Evolutionary conservation across 1,140 invertebrate genomes (phyloP).

Genomic region (Whitmania pigra): DNA sequence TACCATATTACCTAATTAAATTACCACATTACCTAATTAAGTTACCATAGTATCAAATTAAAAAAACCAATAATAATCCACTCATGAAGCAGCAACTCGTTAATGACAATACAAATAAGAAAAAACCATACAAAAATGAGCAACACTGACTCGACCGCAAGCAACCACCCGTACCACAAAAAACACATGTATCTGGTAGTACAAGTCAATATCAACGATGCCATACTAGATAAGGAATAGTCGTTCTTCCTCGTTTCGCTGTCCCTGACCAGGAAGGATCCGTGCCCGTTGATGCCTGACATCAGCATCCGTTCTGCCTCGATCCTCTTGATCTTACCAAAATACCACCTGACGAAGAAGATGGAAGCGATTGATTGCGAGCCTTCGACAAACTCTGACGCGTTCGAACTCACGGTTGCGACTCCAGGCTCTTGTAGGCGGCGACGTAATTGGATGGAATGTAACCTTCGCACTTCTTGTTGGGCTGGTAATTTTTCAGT

Average conservation of each 20-base stretch:
- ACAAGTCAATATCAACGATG: not conserved
- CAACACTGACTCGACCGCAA: too few relatives aligned
- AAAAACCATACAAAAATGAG: too few relatives aligned
- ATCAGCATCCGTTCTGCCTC: slow-evolving; percentile 2
- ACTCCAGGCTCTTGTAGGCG: slow-evolving; percentile 94
- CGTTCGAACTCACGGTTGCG: slow-evolving; percentile 73
- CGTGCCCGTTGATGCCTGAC: not conserved
- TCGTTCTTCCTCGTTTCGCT: slow-evolving; percentile 13
- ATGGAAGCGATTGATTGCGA: not conserved
- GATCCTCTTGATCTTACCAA: slow-evolving; percentile 10
- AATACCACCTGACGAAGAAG: slow-evolving; percentile 11
- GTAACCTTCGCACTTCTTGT: slow-evolving; percentile 69
- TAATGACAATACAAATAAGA: too few relatives aligned
- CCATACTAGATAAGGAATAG: slow-evolving; percentile 10
- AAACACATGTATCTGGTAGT: too few relatives aligned
- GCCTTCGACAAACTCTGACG: too few relatives aligned
- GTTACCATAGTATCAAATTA: too few relatives aligned
- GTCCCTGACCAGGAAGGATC: slow-evolving; percentile 11
- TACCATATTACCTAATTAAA: too few relatives aligned
- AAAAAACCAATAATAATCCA: too few relatives aligned
- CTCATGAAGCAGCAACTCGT: too few relatives aligned
- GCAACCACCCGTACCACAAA: too few relatives aligned
- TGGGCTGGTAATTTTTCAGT: slow-evolving; percentile 60
- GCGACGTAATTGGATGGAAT: slow-evolving; percentile 99
- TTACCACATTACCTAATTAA: too few relatives aligned